phyloP scores from a whole-genome alignment of 2,888 invertebrate genomes.

The Panopea generosa region DNA sequence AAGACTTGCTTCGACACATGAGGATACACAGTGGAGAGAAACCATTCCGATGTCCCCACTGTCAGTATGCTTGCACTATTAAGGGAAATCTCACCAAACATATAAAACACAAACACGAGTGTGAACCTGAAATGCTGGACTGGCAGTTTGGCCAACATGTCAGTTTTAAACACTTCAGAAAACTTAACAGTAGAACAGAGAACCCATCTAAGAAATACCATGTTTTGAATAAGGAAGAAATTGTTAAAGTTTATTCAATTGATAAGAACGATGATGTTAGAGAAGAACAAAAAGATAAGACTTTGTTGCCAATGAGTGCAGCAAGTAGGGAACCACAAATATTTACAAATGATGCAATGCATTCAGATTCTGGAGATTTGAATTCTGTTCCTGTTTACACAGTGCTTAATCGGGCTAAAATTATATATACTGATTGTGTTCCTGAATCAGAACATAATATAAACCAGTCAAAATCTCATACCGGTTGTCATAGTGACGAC shows the following conservation, averaged over 20 bases:
- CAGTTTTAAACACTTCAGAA: background rate
- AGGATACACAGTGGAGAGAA: slow-evolving; percentile 42
- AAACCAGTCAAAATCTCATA: background rate
- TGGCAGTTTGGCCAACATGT: background rate
- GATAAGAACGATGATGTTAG: background rate
- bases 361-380: background rate
- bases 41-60: slow-evolving; percentile 34
- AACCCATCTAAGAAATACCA: background rate
- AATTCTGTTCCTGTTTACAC: background rate
- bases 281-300: background rate
- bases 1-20: slow-evolving; percentile 27
- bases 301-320: background rate
- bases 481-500: background rate
- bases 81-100: slow-evolving; percentile 44
- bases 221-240: background rate
- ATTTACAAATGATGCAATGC: background rate
- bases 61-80: slow-evolving; percentile 30
- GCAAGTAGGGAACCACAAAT: background rate
- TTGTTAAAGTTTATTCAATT: background rate
- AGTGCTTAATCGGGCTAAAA: background rate
- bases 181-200: background rate
- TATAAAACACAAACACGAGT: slow-evolving; percentile 21
- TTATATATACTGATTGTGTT: background rate
- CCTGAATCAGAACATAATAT: background rate
- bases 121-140: background rate